These are phyloP conservation scores for Oenanthe melanoleuca DNA, from an alignment of 2,113 vertebrate genomes.

Conservation along the genomic window DNA sequence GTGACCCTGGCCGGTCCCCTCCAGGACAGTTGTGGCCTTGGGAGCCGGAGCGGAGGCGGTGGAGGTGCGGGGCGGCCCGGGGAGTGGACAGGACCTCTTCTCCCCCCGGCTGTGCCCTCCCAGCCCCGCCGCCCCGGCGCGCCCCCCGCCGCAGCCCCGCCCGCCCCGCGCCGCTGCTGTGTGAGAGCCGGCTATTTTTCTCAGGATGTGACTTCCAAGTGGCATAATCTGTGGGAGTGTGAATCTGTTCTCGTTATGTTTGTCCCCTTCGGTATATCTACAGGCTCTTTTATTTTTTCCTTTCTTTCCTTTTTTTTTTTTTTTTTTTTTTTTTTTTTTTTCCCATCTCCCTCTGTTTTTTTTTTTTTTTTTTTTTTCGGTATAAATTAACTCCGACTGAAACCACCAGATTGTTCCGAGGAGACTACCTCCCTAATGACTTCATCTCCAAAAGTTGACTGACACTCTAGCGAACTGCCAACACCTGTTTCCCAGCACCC, in stretches of 20 bases:
- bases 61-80: no score
- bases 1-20: no score
- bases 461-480: constrained; percentile 53
- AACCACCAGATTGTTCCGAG: constrained; percentile 61
- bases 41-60: no score
- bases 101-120: no score
- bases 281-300: neutral
- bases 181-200: constrained; percentile 29
- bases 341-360: no score
- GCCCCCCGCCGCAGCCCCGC: no score
- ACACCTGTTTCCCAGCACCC: constrained; percentile 65
- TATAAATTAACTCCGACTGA: constrained; percentile 58
- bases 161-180: neutral
- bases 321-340: no score
- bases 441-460: constrained; percentile 60
- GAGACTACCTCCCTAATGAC: constrained; percentile 57
- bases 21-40: no score
- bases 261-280: constrained; percentile 33
- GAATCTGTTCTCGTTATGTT: constrained; percentile 39
- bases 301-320: neutral
- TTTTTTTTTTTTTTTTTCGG: neutral
- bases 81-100: no score
- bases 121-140: no score
- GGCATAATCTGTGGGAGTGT: constrained; percentile 46
- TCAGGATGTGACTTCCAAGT: constrained; percentile 43